Conservation (phyloP, 2,888 invertebrate genomes). For the Pomacea canaliculata region DNA sequence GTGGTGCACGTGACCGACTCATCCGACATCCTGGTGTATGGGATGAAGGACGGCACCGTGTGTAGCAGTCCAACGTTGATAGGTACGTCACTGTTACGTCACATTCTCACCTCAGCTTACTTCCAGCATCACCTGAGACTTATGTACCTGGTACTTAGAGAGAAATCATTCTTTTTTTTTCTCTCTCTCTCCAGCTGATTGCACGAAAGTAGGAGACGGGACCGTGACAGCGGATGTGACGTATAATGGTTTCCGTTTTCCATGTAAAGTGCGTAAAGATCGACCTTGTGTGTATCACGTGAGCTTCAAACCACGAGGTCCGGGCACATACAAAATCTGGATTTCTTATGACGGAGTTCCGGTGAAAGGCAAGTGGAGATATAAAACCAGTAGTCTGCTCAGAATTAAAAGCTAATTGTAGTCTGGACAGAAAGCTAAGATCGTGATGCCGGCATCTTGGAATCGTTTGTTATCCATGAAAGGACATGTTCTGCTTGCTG, state of each 20-base stretch:
- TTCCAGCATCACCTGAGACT: no score
- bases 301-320: constrained; percentile 74
- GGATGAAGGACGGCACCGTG: constrained; percentile 58
- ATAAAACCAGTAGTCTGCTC: no score
- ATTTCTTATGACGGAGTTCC: constrained; percentile 94
- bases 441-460: no score
- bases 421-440: no score
- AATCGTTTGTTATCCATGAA: no score
- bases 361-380: constrained; percentile 75
- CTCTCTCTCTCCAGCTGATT: constrained; percentile 74
- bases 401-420: no score
- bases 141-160: no score
- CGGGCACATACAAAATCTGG: constrained; percentile 82
- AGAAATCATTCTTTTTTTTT: no score
- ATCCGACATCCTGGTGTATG: constrained; percentile 54
- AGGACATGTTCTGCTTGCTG: no score
- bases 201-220: constrained; percentile 86
- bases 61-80: constrained; percentile 53
- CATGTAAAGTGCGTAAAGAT: constrained; percentile 84
- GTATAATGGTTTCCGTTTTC: constrained; percentile 74
- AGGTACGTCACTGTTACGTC: constrained; percentile 36
- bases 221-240: constrained; percentile 91
- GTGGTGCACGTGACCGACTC: constrained; percentile 52
- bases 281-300: constrained; percentile 72
- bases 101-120: no score